These are phyloP conservation scores for Archips xylosteana DNA, from an alignment of 2,888 invertebrate species.

Conservation along the genomic window DNA sequence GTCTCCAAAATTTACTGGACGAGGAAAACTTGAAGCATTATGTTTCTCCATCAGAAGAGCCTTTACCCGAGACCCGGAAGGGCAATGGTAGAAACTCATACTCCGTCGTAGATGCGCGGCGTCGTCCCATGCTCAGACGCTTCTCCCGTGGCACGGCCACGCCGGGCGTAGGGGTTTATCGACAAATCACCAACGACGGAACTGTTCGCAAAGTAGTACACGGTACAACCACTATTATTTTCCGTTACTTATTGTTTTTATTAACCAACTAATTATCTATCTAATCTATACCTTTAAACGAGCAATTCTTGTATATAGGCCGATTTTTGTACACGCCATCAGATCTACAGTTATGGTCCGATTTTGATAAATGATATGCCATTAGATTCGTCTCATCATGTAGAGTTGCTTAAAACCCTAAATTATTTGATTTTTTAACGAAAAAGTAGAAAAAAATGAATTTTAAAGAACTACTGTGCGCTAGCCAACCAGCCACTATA, in stretches of 20 bases:
- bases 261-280: background rate
- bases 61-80: slow-evolving; percentile 51
- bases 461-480: too few species aligned
- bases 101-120: slow-evolving; percentile 70
- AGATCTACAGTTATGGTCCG: too few species aligned
- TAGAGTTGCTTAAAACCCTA: too few species aligned
- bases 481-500: too few species aligned
- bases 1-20: slow-evolving; percentile 74
- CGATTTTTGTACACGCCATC: too few species aligned
- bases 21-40: slow-evolving; percentile 74
- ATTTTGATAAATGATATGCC: too few species aligned
- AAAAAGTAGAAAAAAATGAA: too few species aligned
- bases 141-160: slow-evolving; percentile 64
- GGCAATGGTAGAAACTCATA: slow-evolving; percentile 73
- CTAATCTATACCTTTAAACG: too few species aligned
- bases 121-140: slow-evolving; percentile 62
- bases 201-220: slow-evolving; percentile 54
- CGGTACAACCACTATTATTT: slow-evolving; percentile 54
- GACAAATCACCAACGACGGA: slow-evolving; percentile 72
- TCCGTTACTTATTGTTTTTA: background rate
- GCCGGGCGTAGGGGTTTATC: slow-evolving; percentile 75
- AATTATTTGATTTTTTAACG: too few species aligned
- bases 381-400: too few species aligned
- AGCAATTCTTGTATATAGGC: too few species aligned
- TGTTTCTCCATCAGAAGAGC: slow-evolving; percentile 65